Percentiles rank a stretch among this genome's conserved stretches.
Conservation (phyloP, 2,797 vertebrate species). For the Sorex maritimensis region DNA sequence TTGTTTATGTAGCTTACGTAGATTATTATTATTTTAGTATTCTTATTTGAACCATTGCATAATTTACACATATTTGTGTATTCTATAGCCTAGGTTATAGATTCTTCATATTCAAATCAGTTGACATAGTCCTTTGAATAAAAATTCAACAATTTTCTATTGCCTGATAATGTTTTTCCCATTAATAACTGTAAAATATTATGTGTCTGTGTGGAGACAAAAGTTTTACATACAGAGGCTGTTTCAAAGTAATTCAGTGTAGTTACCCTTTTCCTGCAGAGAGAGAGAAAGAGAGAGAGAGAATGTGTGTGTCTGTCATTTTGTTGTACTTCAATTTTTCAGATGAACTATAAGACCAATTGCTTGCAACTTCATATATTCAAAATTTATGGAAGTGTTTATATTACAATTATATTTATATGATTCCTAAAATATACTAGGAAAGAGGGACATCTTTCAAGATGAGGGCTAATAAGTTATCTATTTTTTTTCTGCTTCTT, state of each 20-base stretch:
- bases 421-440: background rate
- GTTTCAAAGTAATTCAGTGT: constrained; percentile 45
- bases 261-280: background rate
- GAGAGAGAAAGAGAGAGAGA: too few relatives aligned
- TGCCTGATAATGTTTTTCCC: constrained; percentile 52
- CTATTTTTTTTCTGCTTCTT: constrained; percentile 45
- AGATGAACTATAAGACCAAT: background rate
- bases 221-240: constrained; percentile 3
- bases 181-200: constrained; percentile 25
- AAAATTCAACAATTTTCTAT: background rate
- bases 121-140: constrained; percentile 22
- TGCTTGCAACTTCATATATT: constrained; percentile 5
- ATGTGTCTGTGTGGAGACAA: background rate
- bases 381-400: constrained; percentile 22
- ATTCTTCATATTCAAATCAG: constrained; percentile 50
- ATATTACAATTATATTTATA: constrained; percentile 34
- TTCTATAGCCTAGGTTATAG: background rate
- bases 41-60: background rate
- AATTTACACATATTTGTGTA: constrained; percentile 38
- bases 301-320: background rate
- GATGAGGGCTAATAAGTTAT: background rate
- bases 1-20: background rate
- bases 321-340: constrained; percentile 36
- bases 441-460: background rate
- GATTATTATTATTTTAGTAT: background rate